Conservation (phyloP, 2,888 invertebrate genomes). For the Plutella xylostella region DNA sequence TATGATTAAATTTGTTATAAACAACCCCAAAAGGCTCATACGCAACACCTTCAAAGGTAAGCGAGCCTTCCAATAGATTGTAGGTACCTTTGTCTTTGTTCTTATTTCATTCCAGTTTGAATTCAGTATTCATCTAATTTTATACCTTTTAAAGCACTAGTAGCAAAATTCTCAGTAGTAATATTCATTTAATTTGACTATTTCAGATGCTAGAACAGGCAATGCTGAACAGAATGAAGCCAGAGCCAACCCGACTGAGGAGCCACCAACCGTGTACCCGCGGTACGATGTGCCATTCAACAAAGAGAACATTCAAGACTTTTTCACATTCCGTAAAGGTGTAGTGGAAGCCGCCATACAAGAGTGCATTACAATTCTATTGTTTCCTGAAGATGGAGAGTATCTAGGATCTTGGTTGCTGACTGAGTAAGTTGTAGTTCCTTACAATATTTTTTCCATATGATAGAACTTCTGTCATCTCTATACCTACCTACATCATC, state of each 20-base stretch:
- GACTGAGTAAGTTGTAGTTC: slow-evolving; percentile 75
- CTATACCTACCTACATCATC: background rate
- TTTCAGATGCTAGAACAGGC: slow-evolving; percentile 44
- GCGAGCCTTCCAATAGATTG: no score
- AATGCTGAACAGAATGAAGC: slow-evolving; percentile 33
- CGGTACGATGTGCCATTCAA: slow-evolving; percentile 58
- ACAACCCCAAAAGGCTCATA: no score
- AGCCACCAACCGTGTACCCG: slow-evolving; percentile 42
- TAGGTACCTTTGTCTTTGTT: no score
- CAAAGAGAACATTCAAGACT: slow-evolving; percentile 72
- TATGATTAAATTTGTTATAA: no score
- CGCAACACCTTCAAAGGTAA: no score
- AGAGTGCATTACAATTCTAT: slow-evolving; percentile 74
- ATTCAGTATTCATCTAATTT: no score
- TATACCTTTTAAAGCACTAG: no score
- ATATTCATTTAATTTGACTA: no score
- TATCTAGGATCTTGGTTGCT: slow-evolving; percentile 82
- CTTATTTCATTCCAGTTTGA: no score
- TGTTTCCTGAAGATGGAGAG: slow-evolving; percentile 78
- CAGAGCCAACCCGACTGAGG: slow-evolving; percentile 14
- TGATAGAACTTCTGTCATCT: background rate
- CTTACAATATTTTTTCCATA: no score
- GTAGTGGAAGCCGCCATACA: slow-evolving; percentile 79
- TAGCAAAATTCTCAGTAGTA: no score
- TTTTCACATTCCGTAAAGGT: slow-evolving; percentile 80